phyloP scores from a whole-genome alignment of 2,888 invertebrate genomes.

The Microctonus brassicae region DNA sequence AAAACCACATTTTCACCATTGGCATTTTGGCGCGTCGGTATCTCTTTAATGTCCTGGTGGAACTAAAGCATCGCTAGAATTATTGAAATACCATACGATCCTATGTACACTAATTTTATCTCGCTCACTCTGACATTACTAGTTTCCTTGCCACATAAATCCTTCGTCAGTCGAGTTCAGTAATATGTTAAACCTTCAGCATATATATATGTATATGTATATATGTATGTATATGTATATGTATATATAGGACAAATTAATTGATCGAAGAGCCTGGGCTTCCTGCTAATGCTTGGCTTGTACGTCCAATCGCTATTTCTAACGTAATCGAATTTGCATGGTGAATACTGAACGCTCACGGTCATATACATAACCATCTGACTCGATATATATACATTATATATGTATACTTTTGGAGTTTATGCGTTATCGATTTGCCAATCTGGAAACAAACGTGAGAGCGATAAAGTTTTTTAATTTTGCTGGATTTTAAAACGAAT shows the following conservation, averaged over 20 bases:
- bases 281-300: conserved; percentile 36
- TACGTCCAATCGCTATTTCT: conserved; percentile 52
- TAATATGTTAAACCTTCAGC: conserved; percentile 33
- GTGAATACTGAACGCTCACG: conserved; percentile 29
- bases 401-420: conserved; percentile 15
- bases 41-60: conserved; percentile 14
- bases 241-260: conserved; percentile 39
- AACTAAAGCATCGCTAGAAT: conserved; percentile 29
- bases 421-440: conserved; percentile 15
- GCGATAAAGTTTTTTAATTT: conserved; percentile 20
- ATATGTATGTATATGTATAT: too few species aligned
- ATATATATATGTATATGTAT: too few species aligned
- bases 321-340: conserved; percentile 58
- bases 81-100: conserved; percentile 31
- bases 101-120: conserved; percentile 11
- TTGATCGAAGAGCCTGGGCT: conserved; percentile 40
- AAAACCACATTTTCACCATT: conserved; percentile 31
- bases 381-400: background rate
- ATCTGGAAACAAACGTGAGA: background rate
- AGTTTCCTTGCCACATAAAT: conserved; percentile 38
- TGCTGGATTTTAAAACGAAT: conserved; percentile 17
- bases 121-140: conserved; percentile 26
- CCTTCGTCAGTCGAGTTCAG: conserved; percentile 37
- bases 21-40: conserved; percentile 23
- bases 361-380: conserved; percentile 29